These are phyloP conservation scores for Zonitis immaculata DNA, from an alignment of 2,888 invertebrate genomes.

Conservation along the genomic window DNA sequence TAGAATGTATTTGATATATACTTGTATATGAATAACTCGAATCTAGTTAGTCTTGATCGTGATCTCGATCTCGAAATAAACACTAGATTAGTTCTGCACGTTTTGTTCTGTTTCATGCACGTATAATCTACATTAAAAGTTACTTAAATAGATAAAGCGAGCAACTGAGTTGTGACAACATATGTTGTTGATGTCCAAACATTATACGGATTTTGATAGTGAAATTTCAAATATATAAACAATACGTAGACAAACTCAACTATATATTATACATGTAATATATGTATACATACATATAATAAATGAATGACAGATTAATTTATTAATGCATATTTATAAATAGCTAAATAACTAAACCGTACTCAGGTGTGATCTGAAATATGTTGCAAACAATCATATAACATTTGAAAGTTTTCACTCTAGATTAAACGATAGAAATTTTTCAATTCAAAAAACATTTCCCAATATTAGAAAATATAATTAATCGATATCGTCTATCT, in stretches of 20 bases:
- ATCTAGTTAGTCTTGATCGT: no score
- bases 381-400: constrained; percentile 14
- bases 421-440: constrained; percentile 19
- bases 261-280: no score
- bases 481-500: no score
- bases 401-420: constrained; percentile 15
- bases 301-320: neutral
- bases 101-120: no score
- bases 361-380: constrained; percentile 19
- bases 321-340: neutral
- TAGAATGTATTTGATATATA: no score
- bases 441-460: constrained; percentile 22
- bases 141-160: constrained; percentile 10
- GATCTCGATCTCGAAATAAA: no score
- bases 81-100: no score
- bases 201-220: neutral
- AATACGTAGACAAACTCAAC: no score
- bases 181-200: constrained; percentile 17
- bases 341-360: constrained; percentile 5
- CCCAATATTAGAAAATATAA: no score
- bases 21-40: no score
- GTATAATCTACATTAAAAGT: constrained; percentile 17
- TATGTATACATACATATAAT: no score
- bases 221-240: no score
- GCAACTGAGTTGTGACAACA: constrained; percentile 15